Percentiles rank a stretch among this genome's conserved stretches.
Evolutionary conservation across 2,888 invertebrate genomes (phyloP).

Genomic region (Erebia aethiops): DNA sequence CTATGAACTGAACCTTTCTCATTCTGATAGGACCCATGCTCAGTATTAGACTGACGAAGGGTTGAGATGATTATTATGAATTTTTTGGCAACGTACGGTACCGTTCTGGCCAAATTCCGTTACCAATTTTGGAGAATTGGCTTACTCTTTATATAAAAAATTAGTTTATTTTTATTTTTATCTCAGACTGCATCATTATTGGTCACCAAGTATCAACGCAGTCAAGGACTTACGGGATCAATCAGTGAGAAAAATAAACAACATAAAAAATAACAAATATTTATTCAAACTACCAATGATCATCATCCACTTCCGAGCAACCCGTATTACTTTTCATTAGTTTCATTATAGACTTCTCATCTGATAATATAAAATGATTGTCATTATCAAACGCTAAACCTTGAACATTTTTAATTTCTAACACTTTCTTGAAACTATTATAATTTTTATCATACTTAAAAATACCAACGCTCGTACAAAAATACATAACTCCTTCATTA

Average conservation of each 20-base stretch:
- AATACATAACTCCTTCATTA: conserved; percentile 55
- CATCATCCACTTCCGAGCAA: conserved; percentile 45
- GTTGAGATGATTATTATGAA: too few relatives aligned
- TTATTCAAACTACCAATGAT: conserved; percentile 45
- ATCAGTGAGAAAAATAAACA: background rate
- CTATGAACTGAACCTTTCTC: too few relatives aligned
- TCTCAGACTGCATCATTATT: too few relatives aligned
- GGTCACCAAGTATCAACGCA: too few relatives aligned
- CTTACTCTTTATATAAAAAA: too few relatives aligned
- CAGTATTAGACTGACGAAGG: too few relatives aligned
- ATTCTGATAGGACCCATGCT: too few relatives aligned
- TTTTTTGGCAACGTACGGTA: too few relatives aligned
- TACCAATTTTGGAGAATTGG: too few relatives aligned
- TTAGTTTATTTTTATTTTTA: too few relatives aligned
- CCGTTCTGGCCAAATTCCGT: too few relatives aligned
- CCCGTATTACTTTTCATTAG: conserved; percentile 50
- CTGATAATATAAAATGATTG: conserved; percentile 61
- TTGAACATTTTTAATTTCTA: conserved; percentile 54
- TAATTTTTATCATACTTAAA: conserved; percentile 42
- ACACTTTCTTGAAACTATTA: conserved; percentile 51
- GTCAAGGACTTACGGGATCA: too few relatives aligned
- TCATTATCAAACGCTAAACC: conserved; percentile 64
- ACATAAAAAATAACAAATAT: background rate
- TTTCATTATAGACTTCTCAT: conserved; percentile 56
- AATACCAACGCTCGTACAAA: conserved; percentile 62